Percentiles rank a stretch among this genome's conserved stretches.
These are phyloP conservation scores for Saccostrea cuccullata DNA, from an alignment of 1,140 invertebrate genomes.

Conservation along the genomic window DNA sequence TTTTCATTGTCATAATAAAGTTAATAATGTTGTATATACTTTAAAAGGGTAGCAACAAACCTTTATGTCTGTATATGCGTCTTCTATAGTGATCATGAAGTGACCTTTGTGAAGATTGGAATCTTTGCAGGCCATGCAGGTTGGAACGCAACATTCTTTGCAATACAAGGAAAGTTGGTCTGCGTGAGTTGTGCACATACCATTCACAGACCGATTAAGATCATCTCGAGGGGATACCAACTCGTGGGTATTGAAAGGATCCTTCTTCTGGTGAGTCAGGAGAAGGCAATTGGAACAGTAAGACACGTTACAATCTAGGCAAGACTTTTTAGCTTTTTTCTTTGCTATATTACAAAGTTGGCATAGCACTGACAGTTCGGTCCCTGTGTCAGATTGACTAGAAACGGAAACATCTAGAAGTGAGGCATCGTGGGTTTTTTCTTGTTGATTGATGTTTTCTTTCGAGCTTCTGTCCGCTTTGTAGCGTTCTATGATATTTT, in stretches of 20 bases:
- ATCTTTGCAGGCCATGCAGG: slow-evolving; percentile 64
- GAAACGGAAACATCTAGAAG: neutral
- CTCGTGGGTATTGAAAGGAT: slow-evolving; percentile 68
- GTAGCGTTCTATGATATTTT: slow-evolving; percentile 75
- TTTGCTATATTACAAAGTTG: slow-evolving; percentile 53
- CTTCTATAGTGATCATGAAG: slow-evolving; percentile 60
- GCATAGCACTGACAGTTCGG: slow-evolving; percentile 35
- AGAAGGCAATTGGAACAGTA: slow-evolving; percentile 68
- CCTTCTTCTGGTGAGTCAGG: slow-evolving; percentile 66
- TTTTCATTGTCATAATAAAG: neutral
- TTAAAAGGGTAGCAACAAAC: slow-evolving; percentile 42
- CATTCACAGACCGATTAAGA: slow-evolving; percentile 49
- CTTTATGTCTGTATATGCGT: slow-evolving; percentile 66
- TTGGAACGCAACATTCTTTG: slow-evolving; percentile 61
- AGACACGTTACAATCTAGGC: slow-evolving; percentile 67
- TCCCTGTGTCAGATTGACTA: neutral
- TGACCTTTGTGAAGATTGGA: slow-evolving; percentile 60
- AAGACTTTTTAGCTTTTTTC: slow-evolving; percentile 67
- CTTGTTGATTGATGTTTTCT: neutral
- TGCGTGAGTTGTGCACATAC: slow-evolving; percentile 53
- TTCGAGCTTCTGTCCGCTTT: slow-evolving; percentile 55
- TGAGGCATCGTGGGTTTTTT: neutral
- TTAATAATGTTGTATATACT: neutral
- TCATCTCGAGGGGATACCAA: slow-evolving; percentile 63
- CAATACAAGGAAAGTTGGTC: slow-evolving; percentile 64